phyloP scores from a whole-genome alignment of 2,113 vertebrate genomes.

The Macroglossus sobrinus region DNA sequence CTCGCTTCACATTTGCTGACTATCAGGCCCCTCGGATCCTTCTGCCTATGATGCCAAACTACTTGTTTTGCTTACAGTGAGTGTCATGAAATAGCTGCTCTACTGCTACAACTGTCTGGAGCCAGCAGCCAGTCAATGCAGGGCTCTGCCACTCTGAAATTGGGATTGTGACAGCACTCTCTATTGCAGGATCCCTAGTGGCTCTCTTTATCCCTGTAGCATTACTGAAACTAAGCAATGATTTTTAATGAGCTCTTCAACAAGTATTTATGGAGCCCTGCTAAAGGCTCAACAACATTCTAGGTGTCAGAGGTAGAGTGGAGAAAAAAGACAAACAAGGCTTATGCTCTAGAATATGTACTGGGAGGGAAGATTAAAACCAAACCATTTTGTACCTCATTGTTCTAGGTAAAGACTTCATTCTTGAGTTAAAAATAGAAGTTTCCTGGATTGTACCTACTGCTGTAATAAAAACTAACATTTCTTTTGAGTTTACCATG shows the following conservation, averaged over 20 bases:
- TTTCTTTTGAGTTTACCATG: neutral
- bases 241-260: neutral
- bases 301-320: neutral
- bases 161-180: neutral
- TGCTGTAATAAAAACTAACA: neutral
- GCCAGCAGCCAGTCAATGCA: fast-evolving
- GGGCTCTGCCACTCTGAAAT: fast-evolving
- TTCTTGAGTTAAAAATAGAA: neutral
- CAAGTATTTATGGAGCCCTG: neutral
- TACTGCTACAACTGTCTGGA: neutral
- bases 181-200: neutral
- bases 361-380: neutral
- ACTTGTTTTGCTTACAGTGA: neutral
- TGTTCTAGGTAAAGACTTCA: neutral
- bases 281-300: neutral
- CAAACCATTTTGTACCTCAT: neutral
- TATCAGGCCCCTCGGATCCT: neutral
- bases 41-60: neutral
- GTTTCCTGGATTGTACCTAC: neutral
- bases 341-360: neutral
- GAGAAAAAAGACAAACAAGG: neutral
- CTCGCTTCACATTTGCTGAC: neutral
- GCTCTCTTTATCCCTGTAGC: neutral
- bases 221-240: neutral
- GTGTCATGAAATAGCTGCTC: neutral